Evolutionary conservation across 2,113 vertebrate genomes (phyloP).

Genomic region (Pteronura brasiliensis): DNA sequence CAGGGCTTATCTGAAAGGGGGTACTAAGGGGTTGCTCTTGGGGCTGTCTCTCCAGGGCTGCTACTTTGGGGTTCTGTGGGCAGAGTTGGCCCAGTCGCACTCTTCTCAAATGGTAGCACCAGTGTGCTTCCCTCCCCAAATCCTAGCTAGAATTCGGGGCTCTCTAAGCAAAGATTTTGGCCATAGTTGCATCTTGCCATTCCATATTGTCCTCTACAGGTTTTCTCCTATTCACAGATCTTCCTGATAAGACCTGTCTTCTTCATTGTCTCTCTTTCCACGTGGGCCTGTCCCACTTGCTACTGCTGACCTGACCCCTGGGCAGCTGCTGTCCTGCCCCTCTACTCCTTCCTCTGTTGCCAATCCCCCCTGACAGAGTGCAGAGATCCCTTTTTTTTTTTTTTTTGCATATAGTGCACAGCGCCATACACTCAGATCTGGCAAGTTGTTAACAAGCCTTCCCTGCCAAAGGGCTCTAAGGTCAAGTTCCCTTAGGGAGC

Average conservation of each 20-base stretch:
- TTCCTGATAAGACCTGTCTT: background rate
- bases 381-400: background rate
- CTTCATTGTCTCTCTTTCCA: background rate
- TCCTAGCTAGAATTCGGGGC: background rate
- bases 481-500: background rate
- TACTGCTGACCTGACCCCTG: background rate
- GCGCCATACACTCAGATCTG: background rate
- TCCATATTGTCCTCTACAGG: rapidly evolving
- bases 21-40: background rate
- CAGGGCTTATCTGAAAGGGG: no score
- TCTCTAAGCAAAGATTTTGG: background rate
- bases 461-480: background rate
- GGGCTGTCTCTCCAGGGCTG: background rate
- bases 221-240: background rate
- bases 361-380: background rate
- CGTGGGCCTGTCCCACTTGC: background rate
- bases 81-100: background rate
- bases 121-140: background rate
- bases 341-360: background rate
- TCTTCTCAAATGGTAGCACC: background rate
- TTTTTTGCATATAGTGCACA: rapidly evolving
- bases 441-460: no score
- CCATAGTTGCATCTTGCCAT: background rate
- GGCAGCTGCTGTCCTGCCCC: no score
- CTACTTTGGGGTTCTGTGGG: background rate